phyloP scores from a whole-genome alignment of 2,797 vertebrate genomes.

The Hippopotamyrus pictus region DNA sequence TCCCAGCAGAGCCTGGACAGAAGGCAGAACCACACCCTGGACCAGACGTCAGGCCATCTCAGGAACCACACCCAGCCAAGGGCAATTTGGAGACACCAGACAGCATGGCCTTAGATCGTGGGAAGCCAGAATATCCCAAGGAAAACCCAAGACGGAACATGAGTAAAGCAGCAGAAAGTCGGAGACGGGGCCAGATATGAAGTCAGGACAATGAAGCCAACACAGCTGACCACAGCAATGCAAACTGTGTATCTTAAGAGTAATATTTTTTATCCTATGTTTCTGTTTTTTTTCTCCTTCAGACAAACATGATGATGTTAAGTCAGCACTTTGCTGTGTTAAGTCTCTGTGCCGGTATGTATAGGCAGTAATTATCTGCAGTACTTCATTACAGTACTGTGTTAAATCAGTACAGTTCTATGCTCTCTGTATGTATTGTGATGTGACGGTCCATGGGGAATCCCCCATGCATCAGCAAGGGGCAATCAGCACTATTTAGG shows the following conservation, averaged over 20 bases:
- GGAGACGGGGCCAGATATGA: not conserved
- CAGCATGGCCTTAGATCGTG: not conserved
- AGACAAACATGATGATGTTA: not conserved
- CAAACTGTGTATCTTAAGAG: not conserved
- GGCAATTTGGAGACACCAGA: slow-evolving; percentile 12
- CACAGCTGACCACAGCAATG: not conserved
- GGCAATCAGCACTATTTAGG: not conserved
- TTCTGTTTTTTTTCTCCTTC: not conserved
- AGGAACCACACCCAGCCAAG: not conserved
- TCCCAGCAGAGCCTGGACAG: not conserved
- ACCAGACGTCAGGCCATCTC: not conserved
- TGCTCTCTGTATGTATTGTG: not conserved
- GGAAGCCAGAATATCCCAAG: not conserved
- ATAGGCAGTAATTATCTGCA: not conserved
- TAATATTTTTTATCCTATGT: not conserved
- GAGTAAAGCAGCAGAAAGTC: not conserved
- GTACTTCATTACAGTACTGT: not conserved
- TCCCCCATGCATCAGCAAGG: not conserved
- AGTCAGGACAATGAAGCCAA: not conserved
- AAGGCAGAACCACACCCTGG: not conserved
- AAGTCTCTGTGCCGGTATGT: not conserved
- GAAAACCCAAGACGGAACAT: not conserved
- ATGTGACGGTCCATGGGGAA: not conserved
- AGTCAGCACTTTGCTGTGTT: not conserved
- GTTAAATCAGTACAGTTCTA: not conserved